These are phyloP conservation scores for Arrhopalites spinosus DNA, from an alignment of 2,888 invertebrate genomes.

Conservation along the genomic window DNA sequence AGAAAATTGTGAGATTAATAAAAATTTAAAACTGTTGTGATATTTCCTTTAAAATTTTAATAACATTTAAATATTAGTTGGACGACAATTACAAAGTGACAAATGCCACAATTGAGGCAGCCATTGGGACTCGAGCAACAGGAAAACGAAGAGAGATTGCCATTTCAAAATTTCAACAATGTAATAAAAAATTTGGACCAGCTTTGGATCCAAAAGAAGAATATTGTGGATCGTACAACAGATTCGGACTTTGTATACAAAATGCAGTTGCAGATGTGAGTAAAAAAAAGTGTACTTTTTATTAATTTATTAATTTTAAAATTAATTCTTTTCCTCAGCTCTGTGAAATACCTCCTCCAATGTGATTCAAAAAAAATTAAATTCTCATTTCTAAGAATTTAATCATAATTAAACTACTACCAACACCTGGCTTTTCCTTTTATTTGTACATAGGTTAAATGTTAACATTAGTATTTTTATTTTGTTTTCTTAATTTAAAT, in stretches of 20 bases:
- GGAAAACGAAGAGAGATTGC: not conserved
- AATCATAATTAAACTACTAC: no score
- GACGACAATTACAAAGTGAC: not conserved
- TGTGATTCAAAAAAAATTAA: no score
- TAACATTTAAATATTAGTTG: not conserved
- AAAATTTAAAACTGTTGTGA: not conserved
- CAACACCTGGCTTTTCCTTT: no score
- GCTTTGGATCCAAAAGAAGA: not conserved
- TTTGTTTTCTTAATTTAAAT: not conserved
- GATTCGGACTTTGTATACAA: not conserved
- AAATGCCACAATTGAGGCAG: not conserved
- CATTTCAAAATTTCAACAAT: not conserved
- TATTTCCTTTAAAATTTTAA: no score
- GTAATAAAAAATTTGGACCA: not conserved
- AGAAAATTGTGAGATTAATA: not conserved
- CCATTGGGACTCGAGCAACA: not conserved
- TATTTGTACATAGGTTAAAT: no score
- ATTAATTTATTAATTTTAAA: no score
- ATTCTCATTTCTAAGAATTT: no score
- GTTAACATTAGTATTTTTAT: not conserved
- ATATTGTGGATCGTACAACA: not conserved
- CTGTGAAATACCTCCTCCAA: no score
- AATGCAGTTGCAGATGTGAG: conserved; percentile 2
- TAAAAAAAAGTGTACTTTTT: no score
- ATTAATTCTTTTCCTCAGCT: no score